phyloP scores from a whole-genome alignment of 2,797 vertebrate genomes.

The Pitangus sulphuratus region DNA sequence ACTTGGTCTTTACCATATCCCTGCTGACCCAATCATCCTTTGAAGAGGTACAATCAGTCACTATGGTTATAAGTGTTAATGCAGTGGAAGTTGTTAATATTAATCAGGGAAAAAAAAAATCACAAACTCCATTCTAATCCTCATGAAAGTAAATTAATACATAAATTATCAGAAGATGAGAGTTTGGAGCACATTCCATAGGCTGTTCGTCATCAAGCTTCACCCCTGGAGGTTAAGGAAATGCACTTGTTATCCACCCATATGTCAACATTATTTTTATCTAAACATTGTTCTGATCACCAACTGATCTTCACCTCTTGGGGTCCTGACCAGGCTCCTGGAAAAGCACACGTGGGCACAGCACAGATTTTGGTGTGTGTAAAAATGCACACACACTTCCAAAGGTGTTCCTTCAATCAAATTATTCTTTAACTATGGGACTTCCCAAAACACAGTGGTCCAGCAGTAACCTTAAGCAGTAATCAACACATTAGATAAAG shows the following conservation, averaged over 20 bases:
- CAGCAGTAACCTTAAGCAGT: neutral
- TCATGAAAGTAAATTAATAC: neutral
- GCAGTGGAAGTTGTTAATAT: neutral
- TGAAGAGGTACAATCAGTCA: neutral
- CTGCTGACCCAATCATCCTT: neutral
- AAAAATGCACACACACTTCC: neutral
- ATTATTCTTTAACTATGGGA: neutral
- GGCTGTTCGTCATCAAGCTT: neutral
- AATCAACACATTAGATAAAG: neutral
- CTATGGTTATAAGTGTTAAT: neutral
- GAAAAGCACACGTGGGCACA: fast-evolving
- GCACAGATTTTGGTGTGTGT: neutral
- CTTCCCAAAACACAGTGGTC: neutral
- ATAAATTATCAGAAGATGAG: neutral
- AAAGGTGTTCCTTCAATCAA: fast-evolving
- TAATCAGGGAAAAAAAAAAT: neutral
- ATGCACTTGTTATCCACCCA: fast-evolving
- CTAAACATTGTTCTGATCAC: neutral
- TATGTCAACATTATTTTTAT: neutral
- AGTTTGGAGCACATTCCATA: neutral
- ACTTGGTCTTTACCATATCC: neutral
- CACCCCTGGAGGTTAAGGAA: neutral
- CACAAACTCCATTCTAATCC: neutral
- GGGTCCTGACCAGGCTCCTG: neutral
- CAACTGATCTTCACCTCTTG: neutral